Conservation (phyloP, 2,797 vertebrate genomes). For the Rhinoraja longicauda region DNA sequence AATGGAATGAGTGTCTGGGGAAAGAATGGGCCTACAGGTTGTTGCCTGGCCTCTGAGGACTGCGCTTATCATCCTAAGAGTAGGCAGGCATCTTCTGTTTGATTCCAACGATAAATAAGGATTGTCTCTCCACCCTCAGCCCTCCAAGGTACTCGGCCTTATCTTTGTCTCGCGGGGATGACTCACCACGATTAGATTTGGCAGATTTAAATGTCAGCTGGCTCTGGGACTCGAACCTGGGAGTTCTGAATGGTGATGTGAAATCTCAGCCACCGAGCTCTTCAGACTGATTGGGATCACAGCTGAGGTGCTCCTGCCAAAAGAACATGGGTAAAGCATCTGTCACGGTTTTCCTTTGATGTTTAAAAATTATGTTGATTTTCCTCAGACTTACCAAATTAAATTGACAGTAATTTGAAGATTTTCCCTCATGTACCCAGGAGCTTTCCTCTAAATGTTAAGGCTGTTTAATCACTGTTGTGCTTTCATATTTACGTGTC, state of each 20-base stretch:
- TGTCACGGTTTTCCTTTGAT: neutral
- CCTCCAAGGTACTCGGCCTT: neutral
- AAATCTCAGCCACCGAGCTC: neutral
- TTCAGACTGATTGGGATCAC: neutral
- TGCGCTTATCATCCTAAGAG: neutral
- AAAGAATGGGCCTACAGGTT: neutral
- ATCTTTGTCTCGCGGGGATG: neutral
- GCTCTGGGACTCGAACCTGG: neutral
- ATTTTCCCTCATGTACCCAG: neutral
- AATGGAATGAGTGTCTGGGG: neutral
- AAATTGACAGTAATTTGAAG: neutral
- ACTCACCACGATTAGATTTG: neutral
- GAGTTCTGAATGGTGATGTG: neutral
- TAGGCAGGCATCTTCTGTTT: neutral
- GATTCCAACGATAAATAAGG: neutral
- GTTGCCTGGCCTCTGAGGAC: slow-evolving; percentile 1
- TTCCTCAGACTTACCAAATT: neutral
- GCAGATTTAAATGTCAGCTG: slow-evolving; percentile 25
- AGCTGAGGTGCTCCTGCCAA: neutral
- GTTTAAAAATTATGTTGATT: neutral
- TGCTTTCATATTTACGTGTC: neutral
- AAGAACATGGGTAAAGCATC: neutral
- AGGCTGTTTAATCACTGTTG: neutral
- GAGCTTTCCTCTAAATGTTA: neutral
- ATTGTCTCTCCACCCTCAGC: neutral